Evolutionary conservation across 1,140 invertebrate species (phyloP), one percentile per base, ranked within the genome.

Genomic region (Cotesia vestalis): DNA sequence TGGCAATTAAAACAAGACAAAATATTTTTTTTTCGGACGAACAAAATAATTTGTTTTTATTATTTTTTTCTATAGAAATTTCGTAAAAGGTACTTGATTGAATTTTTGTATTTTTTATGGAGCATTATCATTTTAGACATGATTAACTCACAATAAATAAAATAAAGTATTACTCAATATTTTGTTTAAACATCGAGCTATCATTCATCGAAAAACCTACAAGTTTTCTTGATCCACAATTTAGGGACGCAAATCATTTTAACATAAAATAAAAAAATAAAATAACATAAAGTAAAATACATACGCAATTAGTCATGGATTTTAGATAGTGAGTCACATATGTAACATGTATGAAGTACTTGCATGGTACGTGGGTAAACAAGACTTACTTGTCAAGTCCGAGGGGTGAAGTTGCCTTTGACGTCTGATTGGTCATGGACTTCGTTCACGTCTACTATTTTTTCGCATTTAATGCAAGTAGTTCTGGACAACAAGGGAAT

Each of bases 351-450:
- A 53, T 27, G 20, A 27, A 71, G 17, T 62, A 63, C 36, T 20
- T 6, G 40, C 34, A 27, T 27, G 27, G 27, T 60, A 70, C 68
- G 59, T 70, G 68, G 46, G 60, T 62, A 62, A 63, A 61, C 60
- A 71, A 51, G 61, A 62, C 6, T 57, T 57, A 60, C 35, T 27
- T 46, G 55, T 57, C 57, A 51, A 40, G 46, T 60, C 40, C 53
- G 27, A 34, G 35, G 69, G 62, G 69, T 53, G 51, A 40, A 71
- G 61, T 62, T 46, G 46, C 61, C 14, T 55, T 53, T 62, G 46
- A 62, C 57, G 38, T 61, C 55, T 70, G 53, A 71, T 71, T 71
- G 14, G 69, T 71, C 62, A 71, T 63, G 69, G 69, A 40, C 53
- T 61, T 71, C 69, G 61, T 46, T 46, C 34, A 67, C 20, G 38